These are phyloP conservation scores for Dromius quadrimaculatus DNA, from an alignment of 2,888 invertebrate species.

Conservation along the genomic window DNA sequence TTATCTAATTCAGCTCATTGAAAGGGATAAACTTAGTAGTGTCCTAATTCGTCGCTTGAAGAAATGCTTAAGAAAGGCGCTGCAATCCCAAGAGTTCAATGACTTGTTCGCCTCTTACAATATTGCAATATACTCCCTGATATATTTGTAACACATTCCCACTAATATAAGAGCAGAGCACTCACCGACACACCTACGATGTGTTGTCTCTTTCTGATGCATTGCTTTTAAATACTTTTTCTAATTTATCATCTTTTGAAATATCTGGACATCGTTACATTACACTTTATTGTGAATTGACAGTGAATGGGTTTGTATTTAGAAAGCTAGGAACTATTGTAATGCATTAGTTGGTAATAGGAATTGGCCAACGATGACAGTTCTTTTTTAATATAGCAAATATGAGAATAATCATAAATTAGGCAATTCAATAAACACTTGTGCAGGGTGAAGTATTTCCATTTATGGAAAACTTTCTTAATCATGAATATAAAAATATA, in stretches of 20 bases:
- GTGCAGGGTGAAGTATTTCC: too few species aligned
- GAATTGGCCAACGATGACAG: constrained; percentile 20
- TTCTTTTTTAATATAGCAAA: neutral
- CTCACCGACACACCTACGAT: constrained; percentile 3
- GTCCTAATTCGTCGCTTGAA: constrained; percentile 41
- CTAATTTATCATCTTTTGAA: constrained; percentile 40
- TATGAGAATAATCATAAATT: too few species aligned
- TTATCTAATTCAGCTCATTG: neutral
- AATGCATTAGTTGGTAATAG: constrained; percentile 15
- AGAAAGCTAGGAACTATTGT: constrained; percentile 14
- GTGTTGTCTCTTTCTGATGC: neutral
- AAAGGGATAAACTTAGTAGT: constrained; percentile 1
- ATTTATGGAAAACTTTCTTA: too few species aligned
- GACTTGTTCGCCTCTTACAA: constrained; percentile 57
- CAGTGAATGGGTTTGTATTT: constrained; percentile 30
- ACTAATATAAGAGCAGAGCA: constrained; percentile 29
- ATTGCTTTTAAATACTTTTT: constrained; percentile 7
- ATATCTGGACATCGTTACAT: constrained; percentile 26
- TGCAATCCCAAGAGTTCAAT: constrained; percentile 61
- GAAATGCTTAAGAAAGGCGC: constrained; percentile 32
- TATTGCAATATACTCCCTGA: constrained; percentile 54
- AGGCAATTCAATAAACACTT: too few species aligned
- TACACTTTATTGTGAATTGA: constrained; percentile 26
- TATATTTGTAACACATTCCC: constrained; percentile 59
- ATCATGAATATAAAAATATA: too few species aligned